Conservation (phyloP, 2,797 vertebrate species). For the Characodon lateralis region DNA sequence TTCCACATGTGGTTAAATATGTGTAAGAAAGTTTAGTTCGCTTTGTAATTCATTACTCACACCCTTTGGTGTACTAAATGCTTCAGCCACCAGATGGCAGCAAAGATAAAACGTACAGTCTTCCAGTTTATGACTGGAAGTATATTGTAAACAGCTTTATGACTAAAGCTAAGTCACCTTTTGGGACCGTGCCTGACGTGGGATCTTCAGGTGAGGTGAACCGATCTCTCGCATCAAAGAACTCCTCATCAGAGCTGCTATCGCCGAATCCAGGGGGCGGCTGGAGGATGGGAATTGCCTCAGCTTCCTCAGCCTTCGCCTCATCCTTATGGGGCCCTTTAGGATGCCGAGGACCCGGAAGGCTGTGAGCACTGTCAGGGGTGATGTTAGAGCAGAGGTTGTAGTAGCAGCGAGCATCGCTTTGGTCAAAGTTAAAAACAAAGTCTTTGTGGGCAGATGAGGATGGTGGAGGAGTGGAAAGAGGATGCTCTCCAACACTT, state of each 20-base stretch:
- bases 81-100: constrained; percentile 51
- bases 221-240: constrained; percentile 91
- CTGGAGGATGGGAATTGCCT: constrained; percentile 74
- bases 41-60: neutral
- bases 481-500: constrained; percentile 17
- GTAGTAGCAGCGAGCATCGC: constrained; percentile 82
- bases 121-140: neutral
- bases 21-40: neutral
- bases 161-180: constrained; percentile 65
- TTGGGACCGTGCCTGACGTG: constrained; percentile 66
- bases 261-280: constrained; percentile 89
- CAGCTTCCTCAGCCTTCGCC: constrained; percentile 28
- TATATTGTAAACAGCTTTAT: neutral
- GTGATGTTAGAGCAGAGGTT: constrained; percentile 87
- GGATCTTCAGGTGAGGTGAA: constrained; percentile 82
- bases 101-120: neutral
- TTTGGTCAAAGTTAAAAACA: constrained; percentile 80
- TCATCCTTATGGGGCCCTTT: constrained; percentile 13
- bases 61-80: neutral
- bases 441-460: constrained; percentile 63
- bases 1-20: neutral
- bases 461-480: constrained; percentile 26
- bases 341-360: constrained; percentile 25
- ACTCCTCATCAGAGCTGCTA: constrained; percentile 96
- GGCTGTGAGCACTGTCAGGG: constrained; percentile 80